Percentiles rank a stretch among this genome's conserved stretches.
phyloP scores from a whole-genome alignment of 1,140 invertebrate genomes.

The Bombus balteatus region DNA sequence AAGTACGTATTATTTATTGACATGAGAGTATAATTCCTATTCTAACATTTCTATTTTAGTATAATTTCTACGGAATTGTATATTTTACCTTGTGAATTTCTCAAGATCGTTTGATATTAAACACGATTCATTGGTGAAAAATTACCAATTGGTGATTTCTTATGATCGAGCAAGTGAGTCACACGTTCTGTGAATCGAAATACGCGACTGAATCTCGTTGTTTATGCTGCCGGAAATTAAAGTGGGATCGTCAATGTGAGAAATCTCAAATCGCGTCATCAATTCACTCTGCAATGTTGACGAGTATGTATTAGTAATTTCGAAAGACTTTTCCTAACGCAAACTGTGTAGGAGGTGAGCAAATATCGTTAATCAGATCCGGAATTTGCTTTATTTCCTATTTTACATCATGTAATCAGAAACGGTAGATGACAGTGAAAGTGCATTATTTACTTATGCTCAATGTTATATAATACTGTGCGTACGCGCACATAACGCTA shows the following conservation, averaged over 20 bases:
- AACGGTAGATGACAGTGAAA: slow-evolving; percentile 50
- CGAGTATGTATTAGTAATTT: not conserved
- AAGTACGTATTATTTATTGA: not conserved
- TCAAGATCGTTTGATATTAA: not conserved
- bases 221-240: not conserved
- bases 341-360: too few relatives aligned
- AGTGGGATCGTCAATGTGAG: not conserved
- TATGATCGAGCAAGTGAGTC: slow-evolving; percentile 30
- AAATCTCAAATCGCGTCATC: not conserved
- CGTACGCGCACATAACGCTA: not conserved
- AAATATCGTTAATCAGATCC: slow-evolving; percentile 4
- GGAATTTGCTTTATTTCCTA: slow-evolving; percentile 29
- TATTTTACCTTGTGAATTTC: not conserved
- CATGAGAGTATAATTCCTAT: not conserved
- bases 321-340: not conserved
- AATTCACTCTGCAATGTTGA: not conserved
- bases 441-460: slow-evolving; percentile 32
- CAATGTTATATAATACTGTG: slow-evolving; percentile 22
- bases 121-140: not conserved
- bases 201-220: not conserved
- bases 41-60: too few relatives aligned
- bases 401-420: slow-evolving; percentile 31
- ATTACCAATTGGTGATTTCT: not conserved
- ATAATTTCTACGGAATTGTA: not conserved
- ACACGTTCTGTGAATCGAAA: not conserved